These are phyloP conservation scores for Drosophila testacea DNA, from an alignment of 2,888 invertebrate genomes.

Conservation along the genomic window DNA sequence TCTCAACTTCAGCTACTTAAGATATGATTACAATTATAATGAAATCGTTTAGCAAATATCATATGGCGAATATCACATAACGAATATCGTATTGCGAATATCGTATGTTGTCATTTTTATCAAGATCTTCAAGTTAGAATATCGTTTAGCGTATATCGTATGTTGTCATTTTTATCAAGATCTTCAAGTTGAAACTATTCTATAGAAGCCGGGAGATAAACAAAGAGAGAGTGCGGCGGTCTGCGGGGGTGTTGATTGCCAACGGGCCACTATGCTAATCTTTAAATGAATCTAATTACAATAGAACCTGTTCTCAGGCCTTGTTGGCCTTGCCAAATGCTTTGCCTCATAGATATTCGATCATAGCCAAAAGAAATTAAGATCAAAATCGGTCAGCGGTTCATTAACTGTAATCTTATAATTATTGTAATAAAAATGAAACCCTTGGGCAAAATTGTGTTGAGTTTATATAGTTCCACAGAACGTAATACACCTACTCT, in stretches of 20 bases:
- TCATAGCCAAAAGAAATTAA: slow-evolving; percentile 35
- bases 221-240: not conserved
- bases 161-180: slow-evolving; percentile 42
- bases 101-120: not conserved
- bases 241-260: slow-evolving; percentile 11
- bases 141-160: not conserved
- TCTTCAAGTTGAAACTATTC: slow-evolving; percentile 23
- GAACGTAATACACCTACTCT: slow-evolving; percentile 1
- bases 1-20: slow-evolving; percentile 19
- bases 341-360: not conserved
- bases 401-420: slow-evolving; percentile 13
- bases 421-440: slow-evolving; percentile 5
- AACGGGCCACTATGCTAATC: slow-evolving; percentile 52
- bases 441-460: not conserved
- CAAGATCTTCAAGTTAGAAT: not conserved
- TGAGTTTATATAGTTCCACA: not conserved
- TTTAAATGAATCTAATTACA: slow-evolving; percentile 61
- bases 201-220: not conserved
- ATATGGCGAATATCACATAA: not conserved
- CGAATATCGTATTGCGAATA: not conserved
- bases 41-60: not conserved
- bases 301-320: slow-evolving; percentile 59
- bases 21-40: slow-evolving; percentile 13
- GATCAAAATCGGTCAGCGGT: slow-evolving; percentile 23
- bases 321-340: slow-evolving; percentile 41